These are phyloP conservation scores for Cherax destructor DNA, from an alignment of 1,140 invertebrate species.

Conservation along the genomic window DNA sequence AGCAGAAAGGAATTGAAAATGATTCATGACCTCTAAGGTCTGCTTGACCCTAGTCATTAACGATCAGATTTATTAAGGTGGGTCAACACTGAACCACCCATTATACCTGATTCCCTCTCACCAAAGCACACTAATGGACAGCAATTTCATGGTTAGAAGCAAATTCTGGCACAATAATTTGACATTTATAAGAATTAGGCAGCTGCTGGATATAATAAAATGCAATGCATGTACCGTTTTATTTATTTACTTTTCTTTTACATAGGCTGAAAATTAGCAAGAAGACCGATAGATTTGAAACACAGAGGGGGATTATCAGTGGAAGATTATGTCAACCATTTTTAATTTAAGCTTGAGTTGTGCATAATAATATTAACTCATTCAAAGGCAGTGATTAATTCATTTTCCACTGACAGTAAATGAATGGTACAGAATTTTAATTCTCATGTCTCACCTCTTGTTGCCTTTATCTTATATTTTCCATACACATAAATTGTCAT, in stretches of 20 bases:
- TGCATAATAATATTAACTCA: conserved; percentile 13
- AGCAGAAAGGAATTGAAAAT: too few species aligned
- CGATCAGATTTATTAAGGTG: too few species aligned
- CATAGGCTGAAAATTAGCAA: conserved; percentile 41
- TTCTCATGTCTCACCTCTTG: conserved; percentile 15
- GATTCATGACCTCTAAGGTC: too few species aligned
- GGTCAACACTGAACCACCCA: too few species aligned
- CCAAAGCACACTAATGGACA: too few species aligned
- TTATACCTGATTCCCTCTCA: too few species aligned
- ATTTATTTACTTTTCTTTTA: conserved; percentile 46
- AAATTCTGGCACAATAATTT: too few species aligned
- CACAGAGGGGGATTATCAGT: conserved; percentile 30
- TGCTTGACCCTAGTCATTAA: too few species aligned
- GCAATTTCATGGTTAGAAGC: too few species aligned
- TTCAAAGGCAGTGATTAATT: conserved; percentile 4
- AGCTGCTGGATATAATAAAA: background rate
- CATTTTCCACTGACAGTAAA: conserved; percentile 16
- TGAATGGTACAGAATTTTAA: background rate
- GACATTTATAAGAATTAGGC: too few species aligned
- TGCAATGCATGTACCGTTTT: background rate
- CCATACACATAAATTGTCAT: conserved; percentile 5
- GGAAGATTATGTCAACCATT: conserved; percentile 33
- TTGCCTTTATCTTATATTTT: conserved; percentile 12
- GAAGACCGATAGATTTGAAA: conserved; percentile 38
- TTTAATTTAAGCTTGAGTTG: conserved; percentile 14